Conservation (phyloP, 2,888 invertebrate genomes). For the Sipunculus nudus region DNA sequence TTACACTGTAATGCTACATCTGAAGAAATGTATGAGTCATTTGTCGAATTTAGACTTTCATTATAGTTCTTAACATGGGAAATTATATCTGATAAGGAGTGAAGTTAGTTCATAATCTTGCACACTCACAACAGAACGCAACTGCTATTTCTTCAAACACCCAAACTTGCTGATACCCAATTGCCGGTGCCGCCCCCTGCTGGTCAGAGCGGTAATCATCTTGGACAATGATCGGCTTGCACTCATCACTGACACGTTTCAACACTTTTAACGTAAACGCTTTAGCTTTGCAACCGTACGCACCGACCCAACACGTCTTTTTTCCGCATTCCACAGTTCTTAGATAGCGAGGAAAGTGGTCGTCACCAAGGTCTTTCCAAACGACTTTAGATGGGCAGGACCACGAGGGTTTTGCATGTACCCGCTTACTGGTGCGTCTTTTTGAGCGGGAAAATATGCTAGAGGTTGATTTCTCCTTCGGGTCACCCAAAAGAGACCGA, state of each 20-base stretch:
- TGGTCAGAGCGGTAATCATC: not conserved
- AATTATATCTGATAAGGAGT: too few relatives aligned
- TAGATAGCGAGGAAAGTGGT: not conserved
- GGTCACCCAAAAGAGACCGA: too few relatives aligned
- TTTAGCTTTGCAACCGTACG: not conserved
- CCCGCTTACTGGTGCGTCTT: too few relatives aligned
- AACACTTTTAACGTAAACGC: not conserved
- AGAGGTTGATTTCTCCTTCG: too few relatives aligned
- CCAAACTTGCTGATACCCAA: not conserved
- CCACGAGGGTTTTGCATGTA: too few relatives aligned
- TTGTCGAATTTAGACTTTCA: too few relatives aligned
- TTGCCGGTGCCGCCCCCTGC: too few relatives aligned
- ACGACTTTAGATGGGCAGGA: not conserved
- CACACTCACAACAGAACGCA: constrained; percentile 4
- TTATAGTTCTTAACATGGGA: too few relatives aligned
- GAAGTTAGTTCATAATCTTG: too few relatives aligned
- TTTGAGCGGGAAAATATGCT: too few relatives aligned
- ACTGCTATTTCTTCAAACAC: not conserved
- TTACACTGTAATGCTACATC: too few relatives aligned
- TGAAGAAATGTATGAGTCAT: too few relatives aligned
- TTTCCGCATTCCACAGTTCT: not conserved
- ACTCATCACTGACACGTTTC: not conserved
- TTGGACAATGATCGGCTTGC: not conserved
- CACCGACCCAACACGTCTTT: not conserved
- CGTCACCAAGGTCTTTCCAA: not conserved